Evolutionary conservation across 1,140 invertebrate species (phyloP).

Genomic region (Penaeus chinensis): DNA sequence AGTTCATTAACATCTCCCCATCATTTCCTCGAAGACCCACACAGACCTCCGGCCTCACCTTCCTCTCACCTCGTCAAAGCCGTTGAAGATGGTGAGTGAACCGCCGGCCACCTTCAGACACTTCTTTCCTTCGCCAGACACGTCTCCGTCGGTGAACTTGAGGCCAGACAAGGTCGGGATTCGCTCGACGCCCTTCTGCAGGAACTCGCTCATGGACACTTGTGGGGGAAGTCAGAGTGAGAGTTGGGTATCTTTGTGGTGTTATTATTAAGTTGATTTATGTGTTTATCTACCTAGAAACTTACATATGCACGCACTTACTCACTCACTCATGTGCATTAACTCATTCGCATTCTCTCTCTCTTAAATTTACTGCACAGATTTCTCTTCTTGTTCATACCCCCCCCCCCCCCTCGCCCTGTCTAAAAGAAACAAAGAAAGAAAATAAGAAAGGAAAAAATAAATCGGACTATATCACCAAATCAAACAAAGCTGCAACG

Average conservation of each 20-base stretch:
- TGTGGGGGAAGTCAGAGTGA: neutral
- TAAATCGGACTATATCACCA: too few relatives aligned
- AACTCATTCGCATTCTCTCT: neutral
- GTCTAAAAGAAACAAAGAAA: too few relatives aligned
- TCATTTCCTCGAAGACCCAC: neutral
- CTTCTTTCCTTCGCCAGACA: constrained; percentile 39
- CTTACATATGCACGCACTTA: neutral
- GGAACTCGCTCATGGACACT: constrained; percentile 56
- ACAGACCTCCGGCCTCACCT: neutral
- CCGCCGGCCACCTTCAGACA: constrained; percentile 39
- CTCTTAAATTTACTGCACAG: neutral
- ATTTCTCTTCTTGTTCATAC: too few relatives aligned
- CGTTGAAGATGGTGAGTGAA: constrained; percentile 43
- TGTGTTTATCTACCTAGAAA: too few relatives aligned
- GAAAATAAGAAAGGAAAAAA: too few relatives aligned
- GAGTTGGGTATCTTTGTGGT: neutral
- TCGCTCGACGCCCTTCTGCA: constrained; percentile 29
- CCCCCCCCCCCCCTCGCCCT: too few relatives aligned
- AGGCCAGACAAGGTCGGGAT: constrained; percentile 34
- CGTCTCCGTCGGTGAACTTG: constrained; percentile 48
- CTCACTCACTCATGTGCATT: neutral
- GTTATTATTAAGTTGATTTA: too few relatives aligned
- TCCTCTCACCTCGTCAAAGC: constrained; percentile 43
- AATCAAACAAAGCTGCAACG: too few relatives aligned
- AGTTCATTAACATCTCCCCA: too few relatives aligned